Percentiles rank a stretch among this genome's conserved stretches.
These are phyloP conservation scores for Agrenia bidenticulata DNA, from an alignment of 2,888 invertebrate genomes.

Conservation along the genomic window DNA sequence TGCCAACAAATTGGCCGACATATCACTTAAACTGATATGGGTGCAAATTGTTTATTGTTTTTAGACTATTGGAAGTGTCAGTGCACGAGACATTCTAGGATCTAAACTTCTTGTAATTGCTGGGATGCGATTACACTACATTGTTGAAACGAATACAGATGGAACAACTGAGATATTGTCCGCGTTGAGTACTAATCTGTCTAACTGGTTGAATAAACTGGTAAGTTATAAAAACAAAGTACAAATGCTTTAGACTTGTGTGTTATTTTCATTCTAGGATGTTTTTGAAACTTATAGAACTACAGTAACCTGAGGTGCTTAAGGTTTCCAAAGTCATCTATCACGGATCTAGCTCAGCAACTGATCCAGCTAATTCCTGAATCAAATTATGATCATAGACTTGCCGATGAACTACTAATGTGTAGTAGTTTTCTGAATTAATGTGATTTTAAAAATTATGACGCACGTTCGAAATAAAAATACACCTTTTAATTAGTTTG, in stretches of 20 bases:
- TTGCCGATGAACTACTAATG: constrained; percentile 54
- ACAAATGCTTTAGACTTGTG: not conserved
- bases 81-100: constrained; percentile 69
- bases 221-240: constrained; percentile 55
- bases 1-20: too few relatives aligned
- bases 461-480: not conserved
- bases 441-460: not conserved
- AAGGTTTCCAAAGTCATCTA: constrained; percentile 55
- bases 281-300: constrained; percentile 54
- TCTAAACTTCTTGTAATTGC: constrained; percentile 73
- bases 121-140: constrained; percentile 74
- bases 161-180: constrained; percentile 68
- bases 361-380: constrained; percentile 58
- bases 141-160: constrained; percentile 62
- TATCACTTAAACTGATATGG: constrained; percentile 8
- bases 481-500: too few relatives aligned
- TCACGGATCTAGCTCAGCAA: constrained; percentile 56
- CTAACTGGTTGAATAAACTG: constrained; percentile 70
- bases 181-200: constrained; percentile 73
- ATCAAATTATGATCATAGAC: constrained; percentile 56
- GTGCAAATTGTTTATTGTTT: constrained; percentile 25
- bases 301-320: constrained; percentile 54
- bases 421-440: constrained; percentile 32
- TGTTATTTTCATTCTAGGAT: not conserved
- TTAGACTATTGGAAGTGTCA: constrained; percentile 66